Base-by-base conservation (phyloP, 2,797 vertebrate genomes). In the Cuculus canorus region DNA sequence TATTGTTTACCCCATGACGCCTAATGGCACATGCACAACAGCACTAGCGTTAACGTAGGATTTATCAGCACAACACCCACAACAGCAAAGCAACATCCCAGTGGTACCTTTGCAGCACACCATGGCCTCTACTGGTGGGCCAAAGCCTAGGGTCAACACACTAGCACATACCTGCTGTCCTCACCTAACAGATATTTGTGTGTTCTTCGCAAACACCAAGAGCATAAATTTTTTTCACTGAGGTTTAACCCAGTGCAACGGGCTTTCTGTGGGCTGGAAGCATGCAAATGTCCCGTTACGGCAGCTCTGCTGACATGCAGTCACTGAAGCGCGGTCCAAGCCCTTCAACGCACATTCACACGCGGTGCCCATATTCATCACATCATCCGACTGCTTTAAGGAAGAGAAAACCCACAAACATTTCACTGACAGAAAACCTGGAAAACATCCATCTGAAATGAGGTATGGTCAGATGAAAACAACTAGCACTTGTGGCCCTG, bases 381-480 rank as follows among this genome's bases (percentile, higher is more conserved):
- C 43, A 52, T 52, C 48, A 50, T n/a, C 32, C 0, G 0, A 32
- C 37, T 64, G 78, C 75, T 93, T 91, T 64, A 92, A 93, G 84
- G 71, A 80, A 90, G 45, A 68, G 61, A 72, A 59, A 94, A 93
- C 14, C 15, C 93, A 94, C 75, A 87, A 93, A 73, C 11, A 9
- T 88, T 82, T 77, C 86, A 68, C 53, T 47, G 78, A 47, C 61
- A 85, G 86, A 68, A 95, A 93, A 95, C 75, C 64, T 91, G 90
- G 90, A 89, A 94, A 96, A 82, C 32, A 87, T 61, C 90, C 79
- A 70, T 68, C 65, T 82, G 72, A 70, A 94, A 21, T 50, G 71
- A 91, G 48, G 64, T 86, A 88, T 45, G 66, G 80, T 41, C 56
- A 66, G 77, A 86, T 21, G 60, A 95, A 71, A 95, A 88, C 78